Evolutionary conservation across 2,888 invertebrate genomes (phyloP).

Genomic region (Schrankia costaestrigalis): DNA sequence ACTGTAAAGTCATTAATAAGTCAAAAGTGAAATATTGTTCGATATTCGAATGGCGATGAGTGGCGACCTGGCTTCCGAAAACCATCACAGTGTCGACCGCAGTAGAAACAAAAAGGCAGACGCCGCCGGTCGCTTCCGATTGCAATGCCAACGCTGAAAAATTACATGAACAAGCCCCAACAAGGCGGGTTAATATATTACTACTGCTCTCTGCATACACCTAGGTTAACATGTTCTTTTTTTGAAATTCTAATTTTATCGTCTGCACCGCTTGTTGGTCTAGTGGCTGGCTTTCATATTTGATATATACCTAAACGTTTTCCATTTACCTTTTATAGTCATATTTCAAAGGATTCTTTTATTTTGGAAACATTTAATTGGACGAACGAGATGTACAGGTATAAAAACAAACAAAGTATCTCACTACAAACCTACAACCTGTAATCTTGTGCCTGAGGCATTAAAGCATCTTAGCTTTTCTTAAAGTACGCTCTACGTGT

Average conservation of each 20-base stretch:
- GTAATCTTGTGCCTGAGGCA: no score
- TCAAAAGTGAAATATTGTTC: slow-evolving; percentile 67
- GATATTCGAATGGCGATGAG: slow-evolving; percentile 59
- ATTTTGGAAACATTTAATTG: no score
- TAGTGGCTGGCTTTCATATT: slow-evolving; percentile 4
- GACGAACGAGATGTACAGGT: no score
- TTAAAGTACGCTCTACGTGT: no score
- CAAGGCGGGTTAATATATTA: slow-evolving; percentile 60
- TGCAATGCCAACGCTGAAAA: slow-evolving; percentile 75
- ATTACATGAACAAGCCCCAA: slow-evolving; percentile 59
- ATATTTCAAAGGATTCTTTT: no score
- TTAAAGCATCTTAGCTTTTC: no score
- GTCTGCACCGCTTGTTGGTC: slow-evolving; percentile 15
- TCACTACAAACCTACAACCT: no score
- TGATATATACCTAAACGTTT: no score
- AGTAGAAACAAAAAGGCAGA: slow-evolving; percentile 71
- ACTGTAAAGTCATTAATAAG: slow-evolving; percentile 57
- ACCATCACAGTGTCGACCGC: slow-evolving; percentile 60
- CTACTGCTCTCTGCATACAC: slow-evolving; percentile 36
- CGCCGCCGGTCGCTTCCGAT: slow-evolving; percentile 73
- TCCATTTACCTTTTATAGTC: no score
- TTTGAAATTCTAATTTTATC: slow-evolving; percentile 33
- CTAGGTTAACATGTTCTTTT: slow-evolving; percentile 24
- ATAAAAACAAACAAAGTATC: no score
- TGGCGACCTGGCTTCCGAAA: slow-evolving; percentile 74